Evolutionary conservation across 2,797 vertebrate genomes (phyloP).

Genomic region (Tokudaia tokunoshimensis): DNA sequence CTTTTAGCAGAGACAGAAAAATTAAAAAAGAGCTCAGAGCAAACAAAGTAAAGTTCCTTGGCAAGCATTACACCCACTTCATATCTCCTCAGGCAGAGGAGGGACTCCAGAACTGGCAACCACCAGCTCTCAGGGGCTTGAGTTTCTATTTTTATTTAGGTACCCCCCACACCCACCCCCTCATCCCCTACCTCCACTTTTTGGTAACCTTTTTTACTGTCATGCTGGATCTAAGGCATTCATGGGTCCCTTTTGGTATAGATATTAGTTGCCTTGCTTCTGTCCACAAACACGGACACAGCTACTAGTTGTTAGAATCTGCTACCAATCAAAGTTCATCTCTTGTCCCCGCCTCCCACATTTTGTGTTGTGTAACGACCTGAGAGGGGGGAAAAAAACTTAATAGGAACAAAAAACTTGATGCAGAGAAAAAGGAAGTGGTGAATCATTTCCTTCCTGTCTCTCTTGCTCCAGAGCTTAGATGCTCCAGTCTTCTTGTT

Average conservation of each 20-base stretch:
- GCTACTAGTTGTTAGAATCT: neutral
- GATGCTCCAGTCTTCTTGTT: neutral
- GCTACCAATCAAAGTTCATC: neutral
- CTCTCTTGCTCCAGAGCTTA: neutral
- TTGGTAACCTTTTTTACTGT: neutral
- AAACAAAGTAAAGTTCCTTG: neutral
- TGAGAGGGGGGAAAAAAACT: neutral
- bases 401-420: neutral
- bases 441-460: neutral
- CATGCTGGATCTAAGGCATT: neutral
- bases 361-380: neutral
- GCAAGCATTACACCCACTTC: neutral
- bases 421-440: neutral
- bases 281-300: neutral
- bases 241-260: neutral
- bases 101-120: neutral
- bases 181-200: too few species aligned
- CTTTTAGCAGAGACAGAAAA: neutral
- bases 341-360: too few species aligned
- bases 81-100: neutral
- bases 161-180: rapidly evolving
- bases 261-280: neutral
- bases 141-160: neutral
- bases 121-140: rapidly evolving
- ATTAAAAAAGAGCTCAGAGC: neutral